These are phyloP conservation scores for Pocillopora damicornis DNA, from an alignment of 64 coral and sea anemone species.

Conservation along the genomic window DNA sequence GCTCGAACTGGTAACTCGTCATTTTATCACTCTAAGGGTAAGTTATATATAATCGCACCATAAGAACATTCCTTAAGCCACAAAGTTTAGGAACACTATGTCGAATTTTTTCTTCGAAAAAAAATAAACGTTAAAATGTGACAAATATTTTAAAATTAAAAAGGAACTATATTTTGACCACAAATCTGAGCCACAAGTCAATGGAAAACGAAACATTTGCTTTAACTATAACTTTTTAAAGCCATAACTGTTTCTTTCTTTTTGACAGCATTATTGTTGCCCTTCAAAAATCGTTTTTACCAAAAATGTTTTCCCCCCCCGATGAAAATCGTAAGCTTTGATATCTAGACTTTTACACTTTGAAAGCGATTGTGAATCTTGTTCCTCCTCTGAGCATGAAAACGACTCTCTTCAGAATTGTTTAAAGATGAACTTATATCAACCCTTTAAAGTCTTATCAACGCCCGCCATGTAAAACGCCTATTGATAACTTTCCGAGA, in stretches of 20 bases:
- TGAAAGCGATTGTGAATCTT: background rate
- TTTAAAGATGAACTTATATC: background rate
- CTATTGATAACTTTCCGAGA: no score
- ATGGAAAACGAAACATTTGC: background rate
- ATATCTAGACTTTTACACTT: background rate
- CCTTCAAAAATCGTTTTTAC: no score
- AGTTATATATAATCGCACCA: background rate
- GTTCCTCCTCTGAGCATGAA: background rate
- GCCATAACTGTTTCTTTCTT: no score
- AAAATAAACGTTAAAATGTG: background rate
- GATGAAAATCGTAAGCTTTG: no score
- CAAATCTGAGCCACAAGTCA: background rate
- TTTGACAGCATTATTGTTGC: no score
- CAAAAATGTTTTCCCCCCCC: no score
- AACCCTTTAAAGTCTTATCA: no score
- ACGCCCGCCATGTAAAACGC: no score
- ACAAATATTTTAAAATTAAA: background rate
- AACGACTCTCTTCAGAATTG: background rate
- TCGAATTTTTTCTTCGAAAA: background rate
- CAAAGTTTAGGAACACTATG: background rate
- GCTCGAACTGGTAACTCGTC: background rate
- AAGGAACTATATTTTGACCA: conserved; percentile 8
- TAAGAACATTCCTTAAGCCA: background rate
- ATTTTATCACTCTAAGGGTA: background rate
- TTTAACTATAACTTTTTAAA: background rate